phyloP scores from a whole-genome alignment of 2,797 vertebrate genomes.

The Helarctos malayanus region DNA sequence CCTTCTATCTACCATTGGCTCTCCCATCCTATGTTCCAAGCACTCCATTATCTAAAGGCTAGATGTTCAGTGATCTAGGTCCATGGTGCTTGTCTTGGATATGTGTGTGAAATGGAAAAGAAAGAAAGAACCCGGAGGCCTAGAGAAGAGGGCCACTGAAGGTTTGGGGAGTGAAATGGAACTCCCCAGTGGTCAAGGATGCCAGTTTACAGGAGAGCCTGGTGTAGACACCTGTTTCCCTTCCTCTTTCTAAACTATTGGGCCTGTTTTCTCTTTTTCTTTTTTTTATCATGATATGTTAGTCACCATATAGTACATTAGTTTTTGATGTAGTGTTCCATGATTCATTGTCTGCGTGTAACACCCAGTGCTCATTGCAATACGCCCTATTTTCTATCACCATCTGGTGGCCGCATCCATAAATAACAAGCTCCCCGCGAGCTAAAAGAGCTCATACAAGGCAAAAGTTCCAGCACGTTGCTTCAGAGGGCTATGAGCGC shows the following conservation, averaged over 20 bases:
- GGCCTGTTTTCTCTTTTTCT: too few species aligned
- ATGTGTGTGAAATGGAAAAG: background rate
- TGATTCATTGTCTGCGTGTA: too few species aligned
- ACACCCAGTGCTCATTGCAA: too few species aligned
- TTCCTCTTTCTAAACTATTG: background rate
- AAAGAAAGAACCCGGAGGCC: background rate
- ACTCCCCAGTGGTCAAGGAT: background rate
- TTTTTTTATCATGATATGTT: too few species aligned
- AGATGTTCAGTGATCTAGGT: background rate
- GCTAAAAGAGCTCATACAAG: background rate
- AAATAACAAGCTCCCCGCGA: constrained; percentile 64
- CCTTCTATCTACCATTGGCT: background rate
- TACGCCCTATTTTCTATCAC: constrained; percentile 83
- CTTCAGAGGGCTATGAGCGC: background rate
- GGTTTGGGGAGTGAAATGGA: background rate
- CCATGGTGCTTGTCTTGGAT: background rate
- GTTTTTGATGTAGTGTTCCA: too few species aligned
- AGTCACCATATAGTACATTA: too few species aligned
- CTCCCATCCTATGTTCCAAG: background rate
- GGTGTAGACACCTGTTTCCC: background rate
- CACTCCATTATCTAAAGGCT: background rate
- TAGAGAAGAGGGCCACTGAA: background rate
- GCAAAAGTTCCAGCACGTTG: background rate
- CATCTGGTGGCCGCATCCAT: constrained; percentile 86
- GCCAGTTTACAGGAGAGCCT: background rate